Evolutionary conservation across 1,140 invertebrate genomes (phyloP).

Genomic region (Macrocentrus cingulum): DNA sequence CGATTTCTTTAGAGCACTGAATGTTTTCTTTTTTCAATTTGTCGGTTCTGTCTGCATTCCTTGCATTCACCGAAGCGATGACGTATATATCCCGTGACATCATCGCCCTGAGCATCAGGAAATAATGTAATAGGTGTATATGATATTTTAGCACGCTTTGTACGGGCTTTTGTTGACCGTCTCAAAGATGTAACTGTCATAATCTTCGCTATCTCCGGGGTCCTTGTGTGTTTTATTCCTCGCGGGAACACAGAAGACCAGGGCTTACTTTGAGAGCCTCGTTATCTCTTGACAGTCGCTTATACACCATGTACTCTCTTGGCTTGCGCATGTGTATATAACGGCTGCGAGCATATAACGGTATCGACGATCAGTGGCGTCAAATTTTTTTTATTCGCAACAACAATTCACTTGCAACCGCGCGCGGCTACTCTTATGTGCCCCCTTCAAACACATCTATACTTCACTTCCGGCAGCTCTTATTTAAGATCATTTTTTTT

Average conservation of each 20-base stretch:
- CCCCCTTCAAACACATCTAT: too few species aligned
- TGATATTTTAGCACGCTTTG: too few species aligned
- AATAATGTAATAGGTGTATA: too few species aligned
- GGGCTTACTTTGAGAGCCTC: constrained; percentile 21
- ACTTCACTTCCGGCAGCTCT: too few species aligned
- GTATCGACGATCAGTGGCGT: constrained; percentile 21
- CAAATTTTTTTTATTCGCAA: constrained; percentile 15
- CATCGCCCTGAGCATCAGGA: not conserved
- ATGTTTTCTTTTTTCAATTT: too few species aligned
- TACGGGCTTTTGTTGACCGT: constrained; percentile 2
- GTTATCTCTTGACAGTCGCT: constrained; percentile 32
- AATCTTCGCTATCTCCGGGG: not conserved
- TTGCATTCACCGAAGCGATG: not conserved
- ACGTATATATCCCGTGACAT: not conserved
- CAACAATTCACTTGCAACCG: not conserved
- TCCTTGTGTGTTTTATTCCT: not conserved
- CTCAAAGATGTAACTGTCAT: not conserved
- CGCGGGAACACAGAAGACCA: too few species aligned
- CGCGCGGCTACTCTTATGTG: too few species aligned
- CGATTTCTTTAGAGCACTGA: too few species aligned
- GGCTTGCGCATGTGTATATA: constrained; percentile 14
- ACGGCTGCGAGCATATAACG: constrained; percentile 25
- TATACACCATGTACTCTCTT: too few species aligned
- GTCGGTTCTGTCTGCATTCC: too few species aligned
- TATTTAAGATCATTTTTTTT: too few species aligned